Base-by-base conservation (phyloP, 2,888 invertebrate genomes). In the Phasia obesa region DNA sequence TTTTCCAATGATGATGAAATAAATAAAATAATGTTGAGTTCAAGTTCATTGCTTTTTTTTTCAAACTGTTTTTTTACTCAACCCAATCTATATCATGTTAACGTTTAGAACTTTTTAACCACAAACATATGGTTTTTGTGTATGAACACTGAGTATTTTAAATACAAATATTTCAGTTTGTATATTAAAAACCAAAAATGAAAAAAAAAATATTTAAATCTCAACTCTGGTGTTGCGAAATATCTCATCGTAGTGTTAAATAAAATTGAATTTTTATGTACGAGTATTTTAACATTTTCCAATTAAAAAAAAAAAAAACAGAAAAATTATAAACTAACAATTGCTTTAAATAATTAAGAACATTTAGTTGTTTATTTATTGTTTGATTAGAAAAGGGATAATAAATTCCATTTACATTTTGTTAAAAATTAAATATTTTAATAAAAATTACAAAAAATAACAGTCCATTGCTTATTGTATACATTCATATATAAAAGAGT, bases 81-180 rank as follows among this genome's bases (percentile, higher is more conserved):
- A 75, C 49, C 64, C 44, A 64, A 64, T 75, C 75, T 49, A 65
- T 81, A 81, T 81, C 67, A 77, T 77, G 67, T 69, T 73, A 62
- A 69, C 67, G 73, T 67, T 81, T 81, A 77, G 57, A 73, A 77
- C 67, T 77, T 77, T 77, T 73, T 62, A 67, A 81, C 77, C 81
- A 21, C 81, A 81, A 81, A 77, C 73, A 73, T 81, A 19, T 62
- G 81, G 81, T 77, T 77, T 60, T 47, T 62, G 49, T 70, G 69
- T 64, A 55, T 76, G 49, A 74, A 5, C 35, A 65, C 55, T 31
- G 42, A 49, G 42, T 55, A 70, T 55, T 53, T 77, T 25, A 70
- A 62, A 60, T 38, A 27, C n/a, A 51, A 35, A 53, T 60, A 69
- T 44, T 55, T 53, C n/a, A 47, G 21, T 31, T 42, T 44, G 19